phyloP scores from a whole-genome alignment of 2,797 vertebrate species.

The Neoniphon sammara region DNA sequence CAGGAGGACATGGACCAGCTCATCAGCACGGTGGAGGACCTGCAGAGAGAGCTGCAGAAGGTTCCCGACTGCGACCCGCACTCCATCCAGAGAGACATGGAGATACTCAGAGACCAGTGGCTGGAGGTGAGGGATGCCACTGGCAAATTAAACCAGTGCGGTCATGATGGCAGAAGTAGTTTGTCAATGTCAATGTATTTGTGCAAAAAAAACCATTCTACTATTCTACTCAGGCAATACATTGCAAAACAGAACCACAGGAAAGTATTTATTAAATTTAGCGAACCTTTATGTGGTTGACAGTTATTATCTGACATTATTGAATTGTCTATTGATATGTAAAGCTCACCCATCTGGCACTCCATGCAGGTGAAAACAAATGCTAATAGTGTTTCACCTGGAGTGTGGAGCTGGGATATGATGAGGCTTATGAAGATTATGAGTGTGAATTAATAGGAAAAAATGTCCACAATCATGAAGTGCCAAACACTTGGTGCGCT shows the following conservation, averaged over 20 bases:
- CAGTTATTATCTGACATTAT: not conserved
- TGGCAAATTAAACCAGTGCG: not conserved
- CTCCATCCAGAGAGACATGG: conserved; percentile 86
- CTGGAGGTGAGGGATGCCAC: conserved; percentile 82
- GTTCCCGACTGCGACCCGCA: conserved; percentile 81
- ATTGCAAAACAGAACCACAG: too few relatives aligned
- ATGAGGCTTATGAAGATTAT: conserved; percentile 17
- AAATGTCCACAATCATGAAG: conserved; percentile 34
- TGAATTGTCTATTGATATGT: conserved; percentile 7
- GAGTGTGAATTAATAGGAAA: conserved; percentile 17
- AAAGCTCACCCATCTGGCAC: not conserved
- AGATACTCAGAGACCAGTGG: conserved; percentile 90
- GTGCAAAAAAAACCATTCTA: too few relatives aligned
- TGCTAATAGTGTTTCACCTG: not conserved
- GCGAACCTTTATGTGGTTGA: too few relatives aligned
- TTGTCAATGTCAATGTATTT: too few relatives aligned
- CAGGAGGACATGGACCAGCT: conserved; percentile 92
- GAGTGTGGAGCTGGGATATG: conserved; percentile 13
- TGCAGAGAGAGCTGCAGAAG: conserved; percentile 88
- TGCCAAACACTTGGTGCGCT: not conserved
- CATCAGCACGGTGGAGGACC: conserved; percentile 88
- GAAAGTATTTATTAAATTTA: too few relatives aligned
- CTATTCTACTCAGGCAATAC: too few relatives aligned
- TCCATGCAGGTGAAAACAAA: not conserved
- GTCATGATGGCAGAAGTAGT: not conserved